These are phyloP conservation scores for Diglossa brunneiventris DNA, from an alignment of 2,113 vertebrate genomes.

Conservation along the genomic window DNA sequence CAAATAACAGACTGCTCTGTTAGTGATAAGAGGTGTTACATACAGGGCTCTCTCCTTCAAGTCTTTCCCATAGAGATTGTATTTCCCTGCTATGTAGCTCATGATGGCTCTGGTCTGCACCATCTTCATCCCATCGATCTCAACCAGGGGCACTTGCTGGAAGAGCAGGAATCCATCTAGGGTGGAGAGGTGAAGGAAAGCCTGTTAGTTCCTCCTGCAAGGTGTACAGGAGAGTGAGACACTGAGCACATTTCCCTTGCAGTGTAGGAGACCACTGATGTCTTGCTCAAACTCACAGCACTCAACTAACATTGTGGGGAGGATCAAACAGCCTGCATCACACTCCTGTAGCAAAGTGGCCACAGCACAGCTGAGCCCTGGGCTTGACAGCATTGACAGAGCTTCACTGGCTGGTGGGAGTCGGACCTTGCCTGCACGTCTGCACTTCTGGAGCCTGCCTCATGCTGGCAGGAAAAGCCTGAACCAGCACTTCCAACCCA, in stretches of 20 bases:
- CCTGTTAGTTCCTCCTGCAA: neutral
- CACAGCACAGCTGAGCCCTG: neutral
- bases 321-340: neutral
- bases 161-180: constrained; percentile 80
- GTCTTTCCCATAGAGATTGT: constrained; percentile 85
- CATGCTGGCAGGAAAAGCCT: neutral
- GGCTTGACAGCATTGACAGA: neutral
- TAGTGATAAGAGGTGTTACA: neutral
- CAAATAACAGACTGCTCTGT: neutral
- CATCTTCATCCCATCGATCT: constrained; percentile 90
- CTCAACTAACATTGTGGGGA: neutral
- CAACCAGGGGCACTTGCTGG: constrained; percentile 89
- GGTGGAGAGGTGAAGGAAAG: neutral
- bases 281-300: neutral
- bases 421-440: neutral
- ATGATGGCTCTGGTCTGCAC: constrained; percentile 87
- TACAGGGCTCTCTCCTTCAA: constrained; percentile 85
- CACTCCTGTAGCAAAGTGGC: neutral
- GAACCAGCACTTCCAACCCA: neutral
- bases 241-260: neutral
- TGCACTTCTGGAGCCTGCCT: neutral
- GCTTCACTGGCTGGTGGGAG: neutral
- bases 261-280: neutral
- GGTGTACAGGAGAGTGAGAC: neutral
- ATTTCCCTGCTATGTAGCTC: constrained; percentile 88